phyloP scores from a whole-genome alignment of 2,113 vertebrate species.

The Serilophus lunatus region DNA sequence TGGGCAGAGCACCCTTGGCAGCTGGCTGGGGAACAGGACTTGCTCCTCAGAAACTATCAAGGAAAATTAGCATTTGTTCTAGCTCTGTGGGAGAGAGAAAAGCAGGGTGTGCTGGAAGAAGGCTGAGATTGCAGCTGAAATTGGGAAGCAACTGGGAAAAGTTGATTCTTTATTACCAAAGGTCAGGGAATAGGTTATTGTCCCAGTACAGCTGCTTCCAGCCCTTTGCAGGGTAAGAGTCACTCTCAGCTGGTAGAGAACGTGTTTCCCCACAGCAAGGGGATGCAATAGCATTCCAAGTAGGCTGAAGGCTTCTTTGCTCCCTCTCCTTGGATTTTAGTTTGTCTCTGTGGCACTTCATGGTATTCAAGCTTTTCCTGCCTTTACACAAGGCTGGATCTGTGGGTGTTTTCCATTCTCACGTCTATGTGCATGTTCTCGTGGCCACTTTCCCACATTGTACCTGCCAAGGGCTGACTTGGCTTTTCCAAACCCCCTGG shows the following conservation, averaged over 20 bases:
- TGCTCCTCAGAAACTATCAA: not conserved
- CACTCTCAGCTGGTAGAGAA: not conserved
- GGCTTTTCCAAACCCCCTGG: not conserved
- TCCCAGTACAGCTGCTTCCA: not conserved
- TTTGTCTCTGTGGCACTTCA: not conserved
- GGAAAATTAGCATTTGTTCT: not conserved
- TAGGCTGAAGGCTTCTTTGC: not conserved
- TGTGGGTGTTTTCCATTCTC: not conserved
- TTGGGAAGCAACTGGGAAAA: not conserved
- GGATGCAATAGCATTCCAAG: not conserved
- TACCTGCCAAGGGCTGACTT: not conserved
- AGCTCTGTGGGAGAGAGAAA: not conserved
- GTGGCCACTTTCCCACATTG: rapidly evolving
- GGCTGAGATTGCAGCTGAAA: not conserved
- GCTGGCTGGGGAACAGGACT: not conserved
- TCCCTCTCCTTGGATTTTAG: rapidly evolving
- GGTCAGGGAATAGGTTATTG: not conserved
- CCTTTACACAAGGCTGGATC: not conserved
- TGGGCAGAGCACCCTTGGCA: not conserved
- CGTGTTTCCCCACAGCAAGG: not conserved
- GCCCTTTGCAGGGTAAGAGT: not conserved
- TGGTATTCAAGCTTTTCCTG: not conserved
- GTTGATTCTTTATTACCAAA: rapidly evolving
- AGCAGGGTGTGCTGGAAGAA: not conserved
- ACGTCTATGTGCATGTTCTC: rapidly evolving